phyloP scores from a whole-genome alignment of 2,888 invertebrate species.

The Tineola bisselliella region DNA sequence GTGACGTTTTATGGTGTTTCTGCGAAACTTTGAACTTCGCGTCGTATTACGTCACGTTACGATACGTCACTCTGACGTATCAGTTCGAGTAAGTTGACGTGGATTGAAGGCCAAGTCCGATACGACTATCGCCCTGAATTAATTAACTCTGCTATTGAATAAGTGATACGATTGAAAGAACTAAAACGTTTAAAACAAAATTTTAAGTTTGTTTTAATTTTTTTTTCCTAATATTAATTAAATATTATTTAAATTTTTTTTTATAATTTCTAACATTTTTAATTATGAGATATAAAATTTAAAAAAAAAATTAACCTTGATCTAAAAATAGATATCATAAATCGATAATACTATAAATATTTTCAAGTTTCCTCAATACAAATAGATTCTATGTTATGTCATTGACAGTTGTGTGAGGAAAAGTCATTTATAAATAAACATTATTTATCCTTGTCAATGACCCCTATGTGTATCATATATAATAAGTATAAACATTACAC shows the following conservation, averaged over 20 bases:
- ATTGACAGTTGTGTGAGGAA: conserved; percentile 1
- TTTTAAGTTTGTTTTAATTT: too few species aligned
- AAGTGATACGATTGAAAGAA: too few species aligned
- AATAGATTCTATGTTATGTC: not conserved
- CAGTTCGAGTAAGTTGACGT: not conserved
- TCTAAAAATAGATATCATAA: too few species aligned
- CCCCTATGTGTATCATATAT: not conserved
- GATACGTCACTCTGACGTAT: not conserved
- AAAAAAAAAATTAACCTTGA: too few species aligned
- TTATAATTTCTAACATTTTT: too few species aligned
- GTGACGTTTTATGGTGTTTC: not conserved
- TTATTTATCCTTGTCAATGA: conserved; percentile 3
- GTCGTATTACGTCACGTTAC: not conserved
- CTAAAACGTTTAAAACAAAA: too few species aligned
- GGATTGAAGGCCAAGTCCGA: not conserved
- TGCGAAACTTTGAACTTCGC: not conserved
- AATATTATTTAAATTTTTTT: too few species aligned
- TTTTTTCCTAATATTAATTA: too few species aligned
- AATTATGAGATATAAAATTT: too few species aligned
- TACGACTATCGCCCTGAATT: not conserved
- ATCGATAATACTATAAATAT: not conserved
- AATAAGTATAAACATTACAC: too few species aligned
- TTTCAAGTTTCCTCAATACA: not conserved
- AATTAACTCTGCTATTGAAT: not conserved
- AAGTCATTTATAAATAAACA: not conserved